phyloP scores from a whole-genome alignment of 2,113 vertebrate genomes.

The Psophia crepitans region DNA sequence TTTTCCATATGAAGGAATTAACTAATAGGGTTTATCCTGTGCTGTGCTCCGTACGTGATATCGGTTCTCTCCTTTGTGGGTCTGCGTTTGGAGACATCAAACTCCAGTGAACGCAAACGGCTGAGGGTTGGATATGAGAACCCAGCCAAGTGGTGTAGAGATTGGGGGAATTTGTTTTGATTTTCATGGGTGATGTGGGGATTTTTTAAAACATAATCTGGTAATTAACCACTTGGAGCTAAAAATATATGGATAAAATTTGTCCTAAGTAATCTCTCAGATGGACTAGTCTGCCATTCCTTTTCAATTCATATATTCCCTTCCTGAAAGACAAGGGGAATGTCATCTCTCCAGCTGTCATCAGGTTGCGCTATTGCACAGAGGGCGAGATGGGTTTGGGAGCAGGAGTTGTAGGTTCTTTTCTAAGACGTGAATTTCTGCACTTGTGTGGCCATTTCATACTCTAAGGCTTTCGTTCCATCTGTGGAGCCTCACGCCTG shows the following conservation, averaged over 20 bases:
- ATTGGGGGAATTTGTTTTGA: not conserved
- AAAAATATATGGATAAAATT: not conserved
- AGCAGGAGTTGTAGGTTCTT: not conserved
- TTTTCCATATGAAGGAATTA: constrained; percentile 42
- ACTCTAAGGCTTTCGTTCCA: not conserved
- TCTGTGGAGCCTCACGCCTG: not conserved
- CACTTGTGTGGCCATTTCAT: not conserved
- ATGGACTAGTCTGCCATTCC: not conserved
- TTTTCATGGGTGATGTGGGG: not conserved
- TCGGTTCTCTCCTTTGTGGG: not conserved
- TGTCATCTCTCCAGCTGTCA: not conserved
- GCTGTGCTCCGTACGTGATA: not conserved
- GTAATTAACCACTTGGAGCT: not conserved
- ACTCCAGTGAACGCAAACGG: not conserved
- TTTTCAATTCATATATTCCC: not conserved
- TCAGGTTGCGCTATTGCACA: not conserved
- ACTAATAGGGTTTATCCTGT: constrained; percentile 5
- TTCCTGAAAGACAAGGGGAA: not conserved
- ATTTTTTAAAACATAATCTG: not conserved
- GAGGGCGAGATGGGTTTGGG: accelerated
- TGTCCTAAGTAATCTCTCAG: not conserved
- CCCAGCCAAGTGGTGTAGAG: not conserved
- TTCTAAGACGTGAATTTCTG: not conserved
- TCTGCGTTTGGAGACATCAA: constrained; percentile 14
- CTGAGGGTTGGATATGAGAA: not conserved